Percentiles rank a stretch among this genome's conserved stretches.
These are phyloP conservation scores for Formica aserva DNA, from an alignment of 2,888 invertebrate species.

Conservation along the genomic window DNA sequence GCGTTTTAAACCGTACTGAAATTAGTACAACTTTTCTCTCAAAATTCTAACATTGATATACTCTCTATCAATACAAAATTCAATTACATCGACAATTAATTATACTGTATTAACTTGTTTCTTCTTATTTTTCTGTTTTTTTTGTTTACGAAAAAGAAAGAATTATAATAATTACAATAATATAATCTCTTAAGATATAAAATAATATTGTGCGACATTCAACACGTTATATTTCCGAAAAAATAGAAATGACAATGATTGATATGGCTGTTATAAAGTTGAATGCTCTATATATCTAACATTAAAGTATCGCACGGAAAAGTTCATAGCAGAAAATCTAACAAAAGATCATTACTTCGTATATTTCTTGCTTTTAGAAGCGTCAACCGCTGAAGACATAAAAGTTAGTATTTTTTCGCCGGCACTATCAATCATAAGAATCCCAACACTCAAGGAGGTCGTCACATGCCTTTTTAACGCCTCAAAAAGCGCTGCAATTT, in stretches of 20 bases:
- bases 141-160: neutral
- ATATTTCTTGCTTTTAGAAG: constrained; percentile 9
- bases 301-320: constrained; percentile 22
- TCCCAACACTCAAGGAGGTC: neutral
- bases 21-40: neutral
- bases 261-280: neutral
- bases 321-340: constrained; percentile 21
- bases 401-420: constrained; percentile 32
- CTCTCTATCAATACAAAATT: neutral
- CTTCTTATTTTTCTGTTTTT: neutral
- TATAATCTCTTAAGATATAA: neutral
- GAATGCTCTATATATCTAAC: neutral
- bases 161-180: neutral
- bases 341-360: constrained; percentile 14
- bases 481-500: neutral
- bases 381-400: constrained; percentile 14
- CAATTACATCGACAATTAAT: neutral
- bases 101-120: neutral
- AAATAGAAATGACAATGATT: constrained; percentile 28
- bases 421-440: constrained; percentile 31
- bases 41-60: neutral
- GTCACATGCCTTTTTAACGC: neutral
- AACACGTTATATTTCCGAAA: neutral
- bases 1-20: neutral
- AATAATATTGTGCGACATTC: constrained; percentile 1